Base-by-base conservation (phyloP, 1,140 invertebrate genomes). In the Acromyrmex heyeri region DNA sequence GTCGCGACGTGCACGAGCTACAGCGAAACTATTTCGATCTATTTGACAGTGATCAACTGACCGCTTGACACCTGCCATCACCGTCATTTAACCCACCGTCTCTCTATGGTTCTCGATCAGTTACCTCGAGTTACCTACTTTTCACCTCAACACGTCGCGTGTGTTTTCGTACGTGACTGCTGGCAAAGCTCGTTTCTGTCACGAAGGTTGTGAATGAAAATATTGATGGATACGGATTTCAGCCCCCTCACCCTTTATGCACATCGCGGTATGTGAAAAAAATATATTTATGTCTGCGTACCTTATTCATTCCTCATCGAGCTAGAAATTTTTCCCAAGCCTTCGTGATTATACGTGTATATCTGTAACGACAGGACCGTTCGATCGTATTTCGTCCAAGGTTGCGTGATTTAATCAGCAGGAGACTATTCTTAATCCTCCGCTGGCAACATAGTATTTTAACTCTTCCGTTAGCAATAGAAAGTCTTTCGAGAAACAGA, bases 141-240 rank as follows among this genome's bases (percentile, higher is more conserved):
- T 93, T 92, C 91, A 89, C 86, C 87, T 72, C 82, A 62, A 69
- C 87, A 67, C 75, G 79, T 69, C 65, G 70, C 61, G 61, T 62
- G 57, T 94, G 91, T 93, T 93, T 92, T 93, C 88, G 83, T 92
- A 93, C 93, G 92, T 93, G 91, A 91, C 90, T 79, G 65, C 87
- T 62, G 62, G 53, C 61, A 91, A 90, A 87, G 89, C 87, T 86
- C 81, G 75, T 89, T 91, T 85, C 86, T 55, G 76, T 91, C 86
- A 82, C 65, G 79, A 85, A 88, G 86, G 91, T 93, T 92, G 83
- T 92, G 91, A 93, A 92, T 92, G 87, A 93, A 93, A 93, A 93
- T 92, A 93, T 93, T 88, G 87, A 70, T 86, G 81, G 85, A 92
- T 76, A 83, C 53, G 59, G 85, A 89, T 85, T 85, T 87, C 88